Base-by-base conservation (phyloP, 2,888 invertebrate species). In the Scaptomyza cyrtandrae region DNA sequence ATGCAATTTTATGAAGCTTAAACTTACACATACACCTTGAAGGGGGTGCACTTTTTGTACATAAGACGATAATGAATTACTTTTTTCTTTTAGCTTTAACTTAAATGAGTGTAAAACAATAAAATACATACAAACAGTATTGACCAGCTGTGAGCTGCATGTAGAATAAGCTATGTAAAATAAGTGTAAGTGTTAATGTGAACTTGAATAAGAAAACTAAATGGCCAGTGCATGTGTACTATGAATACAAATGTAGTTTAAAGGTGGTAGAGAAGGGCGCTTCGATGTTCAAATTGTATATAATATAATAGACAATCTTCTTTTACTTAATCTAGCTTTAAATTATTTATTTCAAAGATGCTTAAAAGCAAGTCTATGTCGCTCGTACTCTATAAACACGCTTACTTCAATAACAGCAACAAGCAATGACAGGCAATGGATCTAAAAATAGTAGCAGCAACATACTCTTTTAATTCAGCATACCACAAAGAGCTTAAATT, bases 391-490 rank as follows among this genome's bases (percentile, higher is more conserved):
- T 14, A n/a, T 27, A 33, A 31, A 19, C n/a, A 14, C n/a, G 10
- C 57, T 11, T n/a, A 33, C 5, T n/a, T 11, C 16, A 14, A 33
- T 24, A 19, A 24, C 31, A 52, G n/a, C 43, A 52, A 56, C 9
- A 24, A 3, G 24, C 24, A 24, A 13, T 31, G 44, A 37, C 46
- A 56, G 69, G 49, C 56, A 62, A n/a, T n/a, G 16, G 14, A 11
- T 16, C 63, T 75, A 73, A 58, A 58, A 71, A 78, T 75, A 81
- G 82, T 10, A 31, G 14, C 7, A 1, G 10, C 10, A 41, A 37
- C 11, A 45, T 43, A 43, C 6, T 3, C 19, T 53, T 29, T 35
- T 6, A 24, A 3, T 4, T 41, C 53, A 75, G 58, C 53, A 61
- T 52, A 61, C 39, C 49, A 57, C 46, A 37, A 43, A 68, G 68